These are phyloP conservation scores for Epinotia nisella DNA, from an alignment of 2,888 invertebrate species.

Conservation along the genomic window DNA sequence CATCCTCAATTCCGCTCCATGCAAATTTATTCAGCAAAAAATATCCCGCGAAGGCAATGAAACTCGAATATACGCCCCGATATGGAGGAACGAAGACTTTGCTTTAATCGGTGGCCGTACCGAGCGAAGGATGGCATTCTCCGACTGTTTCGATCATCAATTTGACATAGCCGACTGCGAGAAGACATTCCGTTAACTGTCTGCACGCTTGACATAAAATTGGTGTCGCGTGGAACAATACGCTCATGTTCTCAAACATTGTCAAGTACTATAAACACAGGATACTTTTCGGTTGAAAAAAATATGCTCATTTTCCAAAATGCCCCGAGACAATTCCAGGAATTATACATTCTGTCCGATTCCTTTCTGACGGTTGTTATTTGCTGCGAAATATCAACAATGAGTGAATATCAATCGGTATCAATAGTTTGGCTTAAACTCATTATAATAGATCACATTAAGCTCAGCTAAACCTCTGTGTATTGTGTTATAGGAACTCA, in stretches of 20 bases:
- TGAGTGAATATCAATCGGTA: too few species aligned
- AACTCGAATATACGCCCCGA: conserved; percentile 55
- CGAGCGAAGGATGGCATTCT: conserved; percentile 49
- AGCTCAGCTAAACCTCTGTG: too few species aligned
- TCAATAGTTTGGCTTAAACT: too few species aligned
- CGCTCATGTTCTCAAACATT: conserved; percentile 7
- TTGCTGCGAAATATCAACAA: too few species aligned
- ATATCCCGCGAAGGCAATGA: conserved; percentile 51
- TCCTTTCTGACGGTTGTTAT: too few species aligned
- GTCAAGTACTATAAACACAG: neutral
- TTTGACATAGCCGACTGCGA: conserved; percentile 45
- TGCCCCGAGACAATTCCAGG: neutral
- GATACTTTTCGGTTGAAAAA: neutral
- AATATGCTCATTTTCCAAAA: neutral
- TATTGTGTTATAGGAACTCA: too few species aligned
- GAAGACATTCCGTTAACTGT: conserved; percentile 22
- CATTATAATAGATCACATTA: too few species aligned
- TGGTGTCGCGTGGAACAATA: conserved; percentile 16
- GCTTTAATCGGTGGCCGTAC: conserved; percentile 45
- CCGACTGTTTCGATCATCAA: conserved; percentile 44
- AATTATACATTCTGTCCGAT: neutral
- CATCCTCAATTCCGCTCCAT: conserved; percentile 57
- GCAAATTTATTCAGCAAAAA: conserved; percentile 66
- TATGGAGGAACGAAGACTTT: conserved; percentile 48
- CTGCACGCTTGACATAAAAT: conserved; percentile 7